These are phyloP conservation scores for Notechis scutatus DNA, from an alignment of 2,113 vertebrate genomes.

Conservation along the genomic window DNA sequence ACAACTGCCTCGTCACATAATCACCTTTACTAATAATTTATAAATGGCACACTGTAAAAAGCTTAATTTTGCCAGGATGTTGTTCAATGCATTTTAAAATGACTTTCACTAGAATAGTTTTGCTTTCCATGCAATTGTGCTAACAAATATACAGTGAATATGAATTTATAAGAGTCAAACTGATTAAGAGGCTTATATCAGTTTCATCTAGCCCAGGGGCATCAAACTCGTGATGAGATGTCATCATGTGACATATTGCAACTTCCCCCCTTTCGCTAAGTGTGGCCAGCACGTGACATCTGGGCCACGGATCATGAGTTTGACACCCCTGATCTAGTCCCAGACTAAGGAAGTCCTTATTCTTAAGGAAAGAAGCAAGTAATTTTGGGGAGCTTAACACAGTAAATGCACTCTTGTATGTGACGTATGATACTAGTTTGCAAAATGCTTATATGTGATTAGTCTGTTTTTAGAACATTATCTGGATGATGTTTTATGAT, in stretches of 20 bases:
- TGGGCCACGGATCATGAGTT: too few relatives aligned
- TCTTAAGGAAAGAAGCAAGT: not conserved
- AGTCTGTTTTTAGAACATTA: not conserved
- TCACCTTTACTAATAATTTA: not conserved
- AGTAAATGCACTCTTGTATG: not conserved
- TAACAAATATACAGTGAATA: not conserved
- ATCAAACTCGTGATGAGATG: too few relatives aligned
- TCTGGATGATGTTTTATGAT: not conserved
- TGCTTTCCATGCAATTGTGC: not conserved
- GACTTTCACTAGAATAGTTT: not conserved
- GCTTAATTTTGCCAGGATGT: not conserved
- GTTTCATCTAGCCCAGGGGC: too few relatives aligned
- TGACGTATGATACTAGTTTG: not conserved
- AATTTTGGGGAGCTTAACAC: not conserved
- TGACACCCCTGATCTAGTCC: too few relatives aligned
- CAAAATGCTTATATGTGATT: not conserved
- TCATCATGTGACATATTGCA: too few relatives aligned
- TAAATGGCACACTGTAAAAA: not conserved
- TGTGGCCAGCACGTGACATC: too few relatives aligned
- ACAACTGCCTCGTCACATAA: not conserved
- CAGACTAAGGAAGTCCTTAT: not conserved
- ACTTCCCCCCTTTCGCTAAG: too few relatives aligned
- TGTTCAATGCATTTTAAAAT: not conserved
- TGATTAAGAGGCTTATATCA: not conserved
- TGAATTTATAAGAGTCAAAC: not conserved